phyloP scores from a whole-genome alignment of 2,113 vertebrate species.

The Bos taurus region DNA sequence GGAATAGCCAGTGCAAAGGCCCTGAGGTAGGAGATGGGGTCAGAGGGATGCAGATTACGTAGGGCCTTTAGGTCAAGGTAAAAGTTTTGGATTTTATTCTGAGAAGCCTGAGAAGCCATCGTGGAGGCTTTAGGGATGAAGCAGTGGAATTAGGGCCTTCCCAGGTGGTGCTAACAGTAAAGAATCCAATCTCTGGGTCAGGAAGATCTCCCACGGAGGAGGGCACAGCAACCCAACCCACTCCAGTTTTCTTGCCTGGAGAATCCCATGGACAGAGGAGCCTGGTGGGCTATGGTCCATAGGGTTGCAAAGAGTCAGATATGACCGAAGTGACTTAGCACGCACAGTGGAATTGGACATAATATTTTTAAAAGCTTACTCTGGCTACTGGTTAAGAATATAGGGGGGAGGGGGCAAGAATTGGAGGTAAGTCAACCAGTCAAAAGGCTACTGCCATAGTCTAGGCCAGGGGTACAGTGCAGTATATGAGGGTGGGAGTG shows the following conservation, averaged over 20 bases:
- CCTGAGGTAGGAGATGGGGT: not conserved
- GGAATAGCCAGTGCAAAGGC: not conserved
- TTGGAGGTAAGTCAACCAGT: not conserved
- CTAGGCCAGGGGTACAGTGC: not conserved
- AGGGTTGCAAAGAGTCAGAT: not conserved
- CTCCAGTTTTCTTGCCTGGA: not conserved
- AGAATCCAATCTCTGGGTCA: not conserved
- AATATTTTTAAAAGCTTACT: not conserved
- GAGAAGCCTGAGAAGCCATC: not conserved
- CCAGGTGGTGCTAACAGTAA: not conserved
- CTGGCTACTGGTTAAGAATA: not conserved
- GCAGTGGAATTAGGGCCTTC: not conserved
- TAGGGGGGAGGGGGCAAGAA: not conserved
- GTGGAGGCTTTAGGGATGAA: not conserved
- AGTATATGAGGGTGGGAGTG: accelerated
- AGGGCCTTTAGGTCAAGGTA: not conserved
- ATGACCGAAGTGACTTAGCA: not conserved
- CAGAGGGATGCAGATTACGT: not conserved
- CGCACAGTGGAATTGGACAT: not conserved
- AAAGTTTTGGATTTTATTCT: not conserved
- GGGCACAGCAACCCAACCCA: not conserved
- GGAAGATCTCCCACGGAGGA: not conserved
- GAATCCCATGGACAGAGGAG: not conserved
- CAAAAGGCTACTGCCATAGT: not conserved
- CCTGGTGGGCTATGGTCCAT: not conserved